Base-by-base conservation (phyloP, 2,113 vertebrate genomes). In the Aspidoscelis tigris region DNA sequence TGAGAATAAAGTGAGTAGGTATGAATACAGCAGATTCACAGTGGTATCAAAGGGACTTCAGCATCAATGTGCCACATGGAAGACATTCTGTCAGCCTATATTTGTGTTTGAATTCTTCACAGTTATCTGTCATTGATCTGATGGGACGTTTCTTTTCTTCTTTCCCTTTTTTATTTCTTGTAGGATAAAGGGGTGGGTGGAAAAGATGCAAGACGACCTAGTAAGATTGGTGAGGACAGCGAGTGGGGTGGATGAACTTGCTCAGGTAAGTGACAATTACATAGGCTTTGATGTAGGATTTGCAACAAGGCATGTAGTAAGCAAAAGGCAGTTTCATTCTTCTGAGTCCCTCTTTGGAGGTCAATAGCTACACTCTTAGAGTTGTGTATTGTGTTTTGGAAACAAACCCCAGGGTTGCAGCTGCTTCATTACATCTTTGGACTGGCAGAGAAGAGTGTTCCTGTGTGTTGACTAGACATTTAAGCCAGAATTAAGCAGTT, bases 141-240 rank as follows among this genome's bases (percentile, higher is more conserved):
- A 95, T n/a, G 14, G 12, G 41, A 82, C 24, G 2, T 44, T 18
- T 92, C 2, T 88, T 53, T 79, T 84, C 87, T 70, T 79, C 12
- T 84, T 82, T 82, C 84, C 55, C 58, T 85, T 82, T 87, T 92
- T 94, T 47, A 26, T 94, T 92, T 85, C 58, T 50, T 88, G 26
- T 88, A 99, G 98, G 91, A 98, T 99, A 93, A 99, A 98, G 90
- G 97, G 97, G 78, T 99, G 98, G 98, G 98, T 99, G 84, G 97
- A 98, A 92, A 98, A 98, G 93, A 99, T 99, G 98, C 98, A 99
- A 92, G 97, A 97, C 90, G 98, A 99, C 87, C 97, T 99, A 0
- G 97, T 99, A 69, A 97, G 95, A 3, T 88, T 99, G 90, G 98
- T 97, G 80, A 97, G 97, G 87, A 97, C 96, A 1, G 98, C 98